phyloP scores from a whole-genome alignment of 2,113 vertebrate genomes.

The Anser cygnoides region DNA sequence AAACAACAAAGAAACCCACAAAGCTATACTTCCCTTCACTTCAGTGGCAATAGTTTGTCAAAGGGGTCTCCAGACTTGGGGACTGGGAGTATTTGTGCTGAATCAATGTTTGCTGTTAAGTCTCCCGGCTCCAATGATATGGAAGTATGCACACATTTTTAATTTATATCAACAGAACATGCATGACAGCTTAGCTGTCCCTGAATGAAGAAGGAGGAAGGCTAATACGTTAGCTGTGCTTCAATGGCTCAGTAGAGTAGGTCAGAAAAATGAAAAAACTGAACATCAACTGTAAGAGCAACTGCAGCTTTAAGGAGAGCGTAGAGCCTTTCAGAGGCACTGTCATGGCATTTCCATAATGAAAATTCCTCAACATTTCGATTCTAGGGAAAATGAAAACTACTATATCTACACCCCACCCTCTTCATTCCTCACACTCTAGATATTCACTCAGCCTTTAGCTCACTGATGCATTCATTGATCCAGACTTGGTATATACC shows the following conservation, averaged over 20 bases:
- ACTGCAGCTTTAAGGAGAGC: background rate
- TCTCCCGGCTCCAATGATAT: background rate
- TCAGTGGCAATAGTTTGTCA: background rate
- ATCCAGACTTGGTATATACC: background rate
- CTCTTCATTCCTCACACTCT: background rate
- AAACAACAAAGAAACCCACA: background rate
- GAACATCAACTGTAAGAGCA: background rate
- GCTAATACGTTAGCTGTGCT: background rate
- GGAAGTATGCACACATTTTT: background rate
- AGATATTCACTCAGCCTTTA: background rate
- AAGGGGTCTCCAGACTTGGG: background rate
- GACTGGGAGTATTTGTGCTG: background rate
- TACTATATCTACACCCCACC: background rate
- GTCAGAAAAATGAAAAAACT: background rate
- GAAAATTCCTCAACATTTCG: background rate
- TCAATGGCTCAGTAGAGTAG: background rate
- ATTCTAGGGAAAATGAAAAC: background rate
- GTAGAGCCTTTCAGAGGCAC: background rate
- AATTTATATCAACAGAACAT: background rate
- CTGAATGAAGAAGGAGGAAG: background rate
- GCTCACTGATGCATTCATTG: background rate
- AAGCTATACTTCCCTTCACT: background rate
- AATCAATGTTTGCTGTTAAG: background rate
- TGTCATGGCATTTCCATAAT: background rate
- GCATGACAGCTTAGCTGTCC: background rate